Base-by-base conservation (phyloP, 2,797 vertebrate species). In the Schizothorax lantsangensis region DNA sequence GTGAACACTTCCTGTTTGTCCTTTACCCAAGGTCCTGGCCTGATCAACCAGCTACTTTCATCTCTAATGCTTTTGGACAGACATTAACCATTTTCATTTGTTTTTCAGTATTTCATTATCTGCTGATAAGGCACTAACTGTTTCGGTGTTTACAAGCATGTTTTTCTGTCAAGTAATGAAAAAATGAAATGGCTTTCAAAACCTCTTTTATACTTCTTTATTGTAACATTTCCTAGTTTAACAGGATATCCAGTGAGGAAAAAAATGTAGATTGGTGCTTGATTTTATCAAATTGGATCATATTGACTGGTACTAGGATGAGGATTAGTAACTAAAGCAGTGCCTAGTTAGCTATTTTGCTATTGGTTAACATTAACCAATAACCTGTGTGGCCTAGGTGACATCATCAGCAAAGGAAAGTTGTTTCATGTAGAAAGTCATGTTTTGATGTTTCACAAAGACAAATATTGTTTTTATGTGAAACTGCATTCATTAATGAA, bases 1-100 rank as follows among this genome's bases (percentile, higher is more conserved):
- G 90, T 88, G 84, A 78, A 57, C 72, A 88, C 87, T 91, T 92
- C 91, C 91, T 92, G 90, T 92, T 88, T 93, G 88, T 91, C 89
- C 91, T 93, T 89, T 91, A 90, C 86, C 81, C 88, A 62, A 85
- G 88, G 81, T 73, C 52, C 78, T 80, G 84, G 87, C 78, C 87
- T 88, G 88, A 91, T 91, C 89, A 84, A 19, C 23, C 88, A 66
- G 68, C 86, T 88, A 89, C 88, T 89, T 90, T 90, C 74, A 87
- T 89, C 80, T 91, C 86, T 89, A 75, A 74, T 75, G 81, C 66
- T 26, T 77, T 79, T 57, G n/a, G 77, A 75, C 91, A 92, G 89
- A 92, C 90, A 91, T 88, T 77, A 87, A 81, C 45, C 84, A 84
- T 88, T 90, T 84, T 80, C 17, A 14, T 78, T 84, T 82, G 71